Base-by-base conservation (phyloP, 2,888 invertebrate genomes). In the Arrhopalites spinosus region DNA sequence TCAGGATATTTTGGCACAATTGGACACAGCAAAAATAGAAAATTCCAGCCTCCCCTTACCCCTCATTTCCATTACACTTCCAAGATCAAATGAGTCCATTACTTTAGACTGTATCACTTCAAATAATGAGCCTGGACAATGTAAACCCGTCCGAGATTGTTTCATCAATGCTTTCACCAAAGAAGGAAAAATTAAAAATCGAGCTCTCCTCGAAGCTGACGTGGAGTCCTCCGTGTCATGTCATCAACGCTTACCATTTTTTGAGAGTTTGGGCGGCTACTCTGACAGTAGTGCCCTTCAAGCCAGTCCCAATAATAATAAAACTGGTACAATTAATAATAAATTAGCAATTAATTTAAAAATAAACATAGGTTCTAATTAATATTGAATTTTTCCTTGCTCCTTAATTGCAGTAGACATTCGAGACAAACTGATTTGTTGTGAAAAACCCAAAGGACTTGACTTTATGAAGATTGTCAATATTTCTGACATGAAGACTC, bases 91-190 rank as follows among this genome's bases (percentile, higher is more conserved):
- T 30, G 74, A 74, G 17, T 59, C 68, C 45, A 53, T 68, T 17
- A 68, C 74, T 13, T 17, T 74, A 43, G 74, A 74, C 25, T 74
- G 74, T 67, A 74, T 74, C 20, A 74, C 74, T n/a, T 61, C 74
- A 5, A 74, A 68, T 45, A 74, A 68, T 61, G 74, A 74, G 61
- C 74, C 74, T 0, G 74, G 74, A 15, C 74, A 68, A 36, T 74
- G 74, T 67, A 74, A 74, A 59, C 56, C n/a, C 23, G 74, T 74
- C 17, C 29, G 56, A 29, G 74, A 74, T 15, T 74, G 74, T 29
- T 74, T 74, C 45, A 3, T 69, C 59, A 74, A 68, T 29, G 74
- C 74, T 27, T 74, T 74, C 36, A 74, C 68, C 11, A 59, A n/a
- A 27, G 74, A 74, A 1, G 74, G 74, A 1, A 56, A 45, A 43